Base-by-base conservation (phyloP, 2,797 vertebrate species). In the Sphenopsis melanotis region DNA sequence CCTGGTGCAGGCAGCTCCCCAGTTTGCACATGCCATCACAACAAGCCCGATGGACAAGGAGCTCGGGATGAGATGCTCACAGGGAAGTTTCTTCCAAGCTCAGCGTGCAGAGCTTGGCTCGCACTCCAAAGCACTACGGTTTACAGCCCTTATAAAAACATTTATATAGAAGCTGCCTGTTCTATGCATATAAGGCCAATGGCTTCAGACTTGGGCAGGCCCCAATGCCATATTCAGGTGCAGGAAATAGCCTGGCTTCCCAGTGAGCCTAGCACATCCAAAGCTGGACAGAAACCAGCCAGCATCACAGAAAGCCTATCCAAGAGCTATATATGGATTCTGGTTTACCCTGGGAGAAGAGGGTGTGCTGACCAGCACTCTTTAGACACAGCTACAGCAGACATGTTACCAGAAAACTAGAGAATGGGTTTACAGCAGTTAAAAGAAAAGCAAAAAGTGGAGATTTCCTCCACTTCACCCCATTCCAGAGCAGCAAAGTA, bases 111-210 rank as follows among this genome's bases (percentile, higher is more conserved):
- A 12, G 5, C 42, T 60, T 83, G 93, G 89, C 92, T 89, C 8
- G 0, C 66, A 9, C 90, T 86, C 75, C 87, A 83, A 82, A 95
- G 91, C 34, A 11, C 69, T 1, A 4, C 0, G 0, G 85, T 96
- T 96, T 96, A 97, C 8, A 69, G 80, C 85, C 87, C 93, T 96
- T 96, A 91, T 93, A 94, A 96, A 97, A 96, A 97, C 93, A 96
- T 93, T 96, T 91, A 94, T 93, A 86, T 56, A 94, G 87, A 94
- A 95, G 87, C 89, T 34, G 89, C 89, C 71, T 82, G 70, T 70
- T 96, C 80, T 94, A 90, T 94, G 94, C 96, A 94, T 96, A 95
- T 96, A 97, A 96, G 96, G 96, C 89, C 65, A 97, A n/a, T 32
- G 63, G 56, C 85, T 95, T 94, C 85, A 79, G 87, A 49, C 85